Conservation (phyloP, 2,797 vertebrate species). For the Glossophaga mutica region DNA sequence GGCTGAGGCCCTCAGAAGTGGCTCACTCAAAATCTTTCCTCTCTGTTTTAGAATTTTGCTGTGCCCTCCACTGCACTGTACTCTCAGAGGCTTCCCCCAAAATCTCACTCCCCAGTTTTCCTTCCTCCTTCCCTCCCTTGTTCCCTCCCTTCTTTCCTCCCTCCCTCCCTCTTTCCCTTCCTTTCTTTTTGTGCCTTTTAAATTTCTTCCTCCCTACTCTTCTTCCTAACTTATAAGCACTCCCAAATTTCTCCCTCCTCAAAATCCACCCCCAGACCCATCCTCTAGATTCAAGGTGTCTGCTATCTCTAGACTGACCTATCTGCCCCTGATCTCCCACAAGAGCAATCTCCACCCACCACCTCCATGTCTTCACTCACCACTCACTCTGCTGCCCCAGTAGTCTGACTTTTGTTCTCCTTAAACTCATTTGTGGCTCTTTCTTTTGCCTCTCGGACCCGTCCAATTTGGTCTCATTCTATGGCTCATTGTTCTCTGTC, state of each 20-base stretch:
- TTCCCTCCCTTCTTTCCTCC: fast-evolving
- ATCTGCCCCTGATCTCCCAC: neutral
- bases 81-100: neutral
- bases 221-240: neutral
- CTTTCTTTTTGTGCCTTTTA: neutral
- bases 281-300: neutral
- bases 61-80: fast-evolving
- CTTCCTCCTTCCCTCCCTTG: neutral
- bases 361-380: neutral
- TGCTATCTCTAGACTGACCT: neutral
- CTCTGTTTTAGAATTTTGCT: neutral
- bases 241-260: neutral
- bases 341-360: neutral
- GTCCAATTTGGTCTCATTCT: neutral
- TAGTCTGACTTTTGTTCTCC: neutral
- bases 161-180: neutral
- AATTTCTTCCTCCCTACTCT: neutral
- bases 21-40: neutral
- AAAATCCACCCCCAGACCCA: neutral
- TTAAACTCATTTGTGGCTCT: fast-evolving
- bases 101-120: neutral
- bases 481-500: neutral
- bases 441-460: neutral
- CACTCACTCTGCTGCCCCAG: neutral
- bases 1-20: neutral